phyloP scores from a whole-genome alignment of 2,113 vertebrate species.

The Furnarius figulus region DNA sequence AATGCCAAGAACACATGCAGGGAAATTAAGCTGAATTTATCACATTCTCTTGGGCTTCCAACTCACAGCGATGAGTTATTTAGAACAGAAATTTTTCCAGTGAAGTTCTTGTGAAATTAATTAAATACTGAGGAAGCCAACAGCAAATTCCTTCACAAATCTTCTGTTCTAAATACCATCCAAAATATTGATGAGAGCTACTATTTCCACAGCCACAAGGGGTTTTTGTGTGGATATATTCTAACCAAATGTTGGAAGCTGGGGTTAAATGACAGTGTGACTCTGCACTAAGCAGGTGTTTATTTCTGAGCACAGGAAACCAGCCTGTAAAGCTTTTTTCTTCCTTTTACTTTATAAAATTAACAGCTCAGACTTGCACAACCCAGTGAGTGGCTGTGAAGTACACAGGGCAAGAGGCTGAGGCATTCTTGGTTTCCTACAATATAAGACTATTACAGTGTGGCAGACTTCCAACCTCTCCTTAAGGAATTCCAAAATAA shows the following conservation, averaged over 20 bases:
- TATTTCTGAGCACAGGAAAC: neutral
- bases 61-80: neutral
- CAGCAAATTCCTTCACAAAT: neutral
- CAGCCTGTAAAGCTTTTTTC: neutral
- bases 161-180: neutral
- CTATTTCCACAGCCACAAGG: neutral
- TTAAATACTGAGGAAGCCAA: neutral
- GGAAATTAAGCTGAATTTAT: neutral
- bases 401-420: neutral
- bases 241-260: neutral
- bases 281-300: neutral
- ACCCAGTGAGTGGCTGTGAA: neutral
- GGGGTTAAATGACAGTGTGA: neutral
- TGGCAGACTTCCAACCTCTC: neutral
- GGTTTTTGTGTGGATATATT: neutral
- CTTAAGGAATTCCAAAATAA: conserved; percentile 37
- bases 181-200: neutral
- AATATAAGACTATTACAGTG: neutral
- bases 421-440: conserved; percentile 1
- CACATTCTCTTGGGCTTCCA: neutral
- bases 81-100: neutral
- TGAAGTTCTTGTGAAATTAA: neutral
- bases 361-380: neutral
- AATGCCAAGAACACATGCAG: neutral
- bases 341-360: neutral